Base-by-base conservation (phyloP, 2,888 invertebrate species). In the Sinhomidia bicolor region DNA sequence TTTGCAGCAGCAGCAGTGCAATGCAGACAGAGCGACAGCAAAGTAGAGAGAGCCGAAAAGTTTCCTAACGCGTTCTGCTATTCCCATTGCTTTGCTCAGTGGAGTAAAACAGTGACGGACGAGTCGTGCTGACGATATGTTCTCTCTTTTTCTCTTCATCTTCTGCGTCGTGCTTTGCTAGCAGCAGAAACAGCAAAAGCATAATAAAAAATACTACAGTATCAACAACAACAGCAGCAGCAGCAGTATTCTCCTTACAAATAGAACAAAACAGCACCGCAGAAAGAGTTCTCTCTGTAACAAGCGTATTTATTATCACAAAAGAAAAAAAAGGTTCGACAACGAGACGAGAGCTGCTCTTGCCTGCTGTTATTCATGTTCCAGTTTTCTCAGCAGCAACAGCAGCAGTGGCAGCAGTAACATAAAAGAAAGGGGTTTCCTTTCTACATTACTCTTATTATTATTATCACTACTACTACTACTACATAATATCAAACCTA, bases 51-150 rank as follows among this genome's bases (percentile, higher is more conserved):
- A 68, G 68, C 68, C 68, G 68, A 78, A 54, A 57, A 78, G 78
- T 78, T 78, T 57, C 57, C 57, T 32, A 7, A 17, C 54, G 47
- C 41, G 17, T 23, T 23, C 20, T 10, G 17, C 54, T 57, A 51
- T 82, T 68, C n/a, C 68, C 65, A 60, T 44, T 82, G 44, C 82
- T 14, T 36, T 29, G 29, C 82, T 68, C 68, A 51, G 82, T 68
- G 57, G 51, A 82, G 82, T 82, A 44, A 54, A 78, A 36, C 54
- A 54, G 65, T 41, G 57, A 65, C 57, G 54, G 81, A 81, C 60
- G 81, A 81, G 81, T 65, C 44, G 81, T 81, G 81, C 81, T 81
- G 81, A 81, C 81, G 81, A 65, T 65, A 81, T 78, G 78, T 78
- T 47, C 51, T 54, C 41, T 41, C 47, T 41, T 68, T 71, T 10